Evolutionary conservation across 2,113 vertebrate species (phyloP).

Genomic region (Lepus timidus): DNA sequence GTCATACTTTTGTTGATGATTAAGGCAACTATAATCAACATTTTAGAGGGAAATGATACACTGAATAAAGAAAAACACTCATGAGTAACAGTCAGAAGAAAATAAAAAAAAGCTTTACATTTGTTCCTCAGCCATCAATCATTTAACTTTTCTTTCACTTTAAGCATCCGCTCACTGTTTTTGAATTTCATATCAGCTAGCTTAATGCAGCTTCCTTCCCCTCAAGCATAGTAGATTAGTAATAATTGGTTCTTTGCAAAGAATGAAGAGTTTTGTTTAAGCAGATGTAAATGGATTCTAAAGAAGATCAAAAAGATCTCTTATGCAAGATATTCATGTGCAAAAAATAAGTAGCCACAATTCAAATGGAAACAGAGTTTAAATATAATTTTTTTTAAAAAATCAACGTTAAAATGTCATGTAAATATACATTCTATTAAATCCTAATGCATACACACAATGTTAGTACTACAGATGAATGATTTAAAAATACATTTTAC

Average conservation of each 20-base stretch:
- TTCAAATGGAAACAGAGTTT: constrained; percentile 55
- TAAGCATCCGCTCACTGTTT: constrained; percentile 49
- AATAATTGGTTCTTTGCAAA: constrained; percentile 66
- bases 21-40: constrained; percentile 1
- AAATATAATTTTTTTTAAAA: constrained; percentile 75
- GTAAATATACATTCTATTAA: constrained; percentile 54
- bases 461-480: neutral
- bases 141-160: constrained; percentile 29
- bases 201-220: constrained; percentile 63
- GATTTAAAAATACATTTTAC: neutral
- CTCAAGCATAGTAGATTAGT: constrained; percentile 66
- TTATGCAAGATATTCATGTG: constrained; percentile 49
- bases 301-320: constrained; percentile 60
- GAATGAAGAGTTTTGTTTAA: constrained; percentile 54
- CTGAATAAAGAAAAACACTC: constrained; percentile 59
- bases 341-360: constrained; percentile 48
- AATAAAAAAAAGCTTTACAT: constrained; percentile 54
- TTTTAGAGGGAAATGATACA: neutral
- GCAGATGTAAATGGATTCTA: constrained; percentile 31
- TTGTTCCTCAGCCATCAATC: neutral
- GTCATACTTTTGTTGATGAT: neutral
- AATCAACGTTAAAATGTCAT: constrained; percentile 1
- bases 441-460: constrained; percentile 33
- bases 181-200: constrained; percentile 72
- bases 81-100: constrained; percentile 56